These are phyloP conservation scores for Idris sp. DNA, from an alignment of 1,140 invertebrate genomes.

Conservation along the genomic window DNA sequence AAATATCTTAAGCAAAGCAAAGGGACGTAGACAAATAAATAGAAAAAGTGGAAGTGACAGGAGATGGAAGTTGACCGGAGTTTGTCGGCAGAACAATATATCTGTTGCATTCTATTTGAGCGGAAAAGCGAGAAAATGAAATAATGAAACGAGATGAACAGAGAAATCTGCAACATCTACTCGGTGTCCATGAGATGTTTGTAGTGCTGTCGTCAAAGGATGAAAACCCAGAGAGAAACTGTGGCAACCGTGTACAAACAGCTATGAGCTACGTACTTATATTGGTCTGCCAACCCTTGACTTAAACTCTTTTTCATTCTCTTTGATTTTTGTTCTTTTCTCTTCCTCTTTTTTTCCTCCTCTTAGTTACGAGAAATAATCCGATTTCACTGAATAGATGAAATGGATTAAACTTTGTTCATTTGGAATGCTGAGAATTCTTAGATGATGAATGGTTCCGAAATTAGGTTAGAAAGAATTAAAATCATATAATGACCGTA, in stretches of 20 bases:
- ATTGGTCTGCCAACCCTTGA: slow-evolving; percentile 57
- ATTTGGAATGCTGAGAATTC: slow-evolving; percentile 49
- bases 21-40: slow-evolving; percentile 49
- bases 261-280: slow-evolving; percentile 64
- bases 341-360: slow-evolving; percentile 38
- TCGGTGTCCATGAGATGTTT: slow-evolving; percentile 63
- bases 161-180: slow-evolving; percentile 46
- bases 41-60: slow-evolving; percentile 53
- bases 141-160: slow-evolving; percentile 39
- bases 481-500: slow-evolving; percentile 26
- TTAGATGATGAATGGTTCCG: slow-evolving; percentile 36
- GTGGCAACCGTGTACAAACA: slow-evolving; percentile 65
- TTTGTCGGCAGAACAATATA: slow-evolving; percentile 51
- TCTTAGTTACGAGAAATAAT: slow-evolving; percentile 54
- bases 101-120: slow-evolving; percentile 51
- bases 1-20: slow-evolving; percentile 22
- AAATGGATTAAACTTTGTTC: slow-evolving; percentile 61
- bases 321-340: slow-evolving; percentile 47
- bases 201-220: slow-evolving; percentile 67
- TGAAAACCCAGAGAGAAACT: slow-evolving; percentile 60
- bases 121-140: slow-evolving; percentile 48
- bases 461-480: slow-evolving; percentile 55
- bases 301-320: slow-evolving; percentile 54
- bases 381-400: slow-evolving; percentile 57
- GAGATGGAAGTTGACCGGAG: slow-evolving; percentile 47